phyloP scores from a whole-genome alignment of 2,113 vertebrate genomes.

The Myotis brandtii region DNA sequence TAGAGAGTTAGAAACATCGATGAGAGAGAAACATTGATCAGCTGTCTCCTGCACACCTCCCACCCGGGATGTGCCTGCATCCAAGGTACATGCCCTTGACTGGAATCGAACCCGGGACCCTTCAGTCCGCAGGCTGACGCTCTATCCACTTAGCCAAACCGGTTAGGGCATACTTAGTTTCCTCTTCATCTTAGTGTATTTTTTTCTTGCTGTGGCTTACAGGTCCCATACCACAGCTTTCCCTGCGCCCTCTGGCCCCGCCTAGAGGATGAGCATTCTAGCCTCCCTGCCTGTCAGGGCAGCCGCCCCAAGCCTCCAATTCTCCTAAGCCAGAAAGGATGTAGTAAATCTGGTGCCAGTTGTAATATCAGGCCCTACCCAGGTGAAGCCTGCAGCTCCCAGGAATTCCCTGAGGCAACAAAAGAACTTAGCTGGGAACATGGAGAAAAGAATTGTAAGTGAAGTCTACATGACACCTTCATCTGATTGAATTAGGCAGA shows the following conservation, averaged over 20 bases:
- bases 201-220: neutral
- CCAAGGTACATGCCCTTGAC: too few relatives aligned
- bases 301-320: rapidly evolving
- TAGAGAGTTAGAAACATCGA: too few relatives aligned
- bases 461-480: neutral
- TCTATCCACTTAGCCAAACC: too few relatives aligned
- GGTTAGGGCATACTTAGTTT: neutral
- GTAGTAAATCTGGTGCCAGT: neutral
- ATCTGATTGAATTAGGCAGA: neutral
- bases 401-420: neutral
- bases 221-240: neutral
- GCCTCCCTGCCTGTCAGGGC: neutral
- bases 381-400: neutral
- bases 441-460: neutral
- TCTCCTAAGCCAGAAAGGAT: neutral
- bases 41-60: too few relatives aligned
- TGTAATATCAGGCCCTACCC: neutral
- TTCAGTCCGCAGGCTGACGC: too few relatives aligned
- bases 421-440: neutral
- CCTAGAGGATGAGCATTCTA: neutral
- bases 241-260: neutral
- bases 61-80: too few relatives aligned
- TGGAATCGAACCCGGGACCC: too few relatives aligned
- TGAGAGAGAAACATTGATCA: too few relatives aligned
- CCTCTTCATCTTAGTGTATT: neutral